Evolutionary conservation across 2,113 vertebrate genomes (phyloP), one percentile per base, ranked within the genome.

Genomic region (Xiphophorus maculatus): DNA sequence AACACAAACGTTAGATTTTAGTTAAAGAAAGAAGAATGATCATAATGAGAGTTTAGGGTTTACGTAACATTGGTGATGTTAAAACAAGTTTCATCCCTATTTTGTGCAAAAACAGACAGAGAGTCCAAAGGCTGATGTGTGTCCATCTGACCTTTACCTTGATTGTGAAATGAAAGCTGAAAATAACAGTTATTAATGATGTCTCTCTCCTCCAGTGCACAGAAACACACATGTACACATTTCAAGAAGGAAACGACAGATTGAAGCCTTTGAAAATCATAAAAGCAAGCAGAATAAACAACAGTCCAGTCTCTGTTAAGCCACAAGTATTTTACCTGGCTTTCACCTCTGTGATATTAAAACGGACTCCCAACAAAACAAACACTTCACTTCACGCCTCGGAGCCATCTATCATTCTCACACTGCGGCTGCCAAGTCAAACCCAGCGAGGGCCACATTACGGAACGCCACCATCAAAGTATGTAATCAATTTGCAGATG

Each of bases 311-410:
- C 63, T 82, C 60, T 65, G 33, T 78, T 54, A 58, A 74, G 66
- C 85, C 86, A 86, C 92, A 91, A 88, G 85, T 88, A 90, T 90
- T 66, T 87, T 84, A 74, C 79, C 84, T 42, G 77, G 67, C 79
- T 74, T 42, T 69, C 73, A 74, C 81, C 74, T 67, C 66, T 58
- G 42, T 33, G 64, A 84, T 88, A 88, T 85, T 82, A 83, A 85
- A 64, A 84, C 68, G 40, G 76, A 85, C 84, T 92, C 89, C 89
- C 83, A 76, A 88, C 33, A 92, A 93, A 88, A 90, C 88, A 91
- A 88, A 92, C 89, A 90, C 83, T 91, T 91, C 87, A 91, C 66
- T 71, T 67, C 30, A 61, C 77, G 78, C 82, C 81, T 81, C 37
- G 80, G 73, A 70, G 63, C 74, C 71, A 87, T 93, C 81, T 77